A percentile compares a stretch with the other conserved stretches of the same genome.
Conservation (phyloP, 2,797 vertebrate species). For the Columba guinea region DNA sequence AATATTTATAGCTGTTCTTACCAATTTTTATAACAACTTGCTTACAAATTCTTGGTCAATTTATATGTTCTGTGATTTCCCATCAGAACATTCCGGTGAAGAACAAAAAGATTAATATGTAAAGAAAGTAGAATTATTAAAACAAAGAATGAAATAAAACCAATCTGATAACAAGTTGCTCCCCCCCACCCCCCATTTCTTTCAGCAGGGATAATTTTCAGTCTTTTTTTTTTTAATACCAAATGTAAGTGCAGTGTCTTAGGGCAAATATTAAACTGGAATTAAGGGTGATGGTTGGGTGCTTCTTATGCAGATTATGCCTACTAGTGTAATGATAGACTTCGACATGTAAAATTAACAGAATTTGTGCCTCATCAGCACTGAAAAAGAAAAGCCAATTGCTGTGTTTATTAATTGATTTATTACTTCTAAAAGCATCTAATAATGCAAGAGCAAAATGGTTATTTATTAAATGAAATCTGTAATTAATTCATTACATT, state of each 20-base stretch:
- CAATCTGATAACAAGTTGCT: neutral
- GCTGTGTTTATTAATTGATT: slow-evolving; percentile 21
- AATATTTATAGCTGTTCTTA: neutral
- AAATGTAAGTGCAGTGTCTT: neutral
- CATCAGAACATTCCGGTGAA: neutral
- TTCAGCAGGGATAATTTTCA: neutral
- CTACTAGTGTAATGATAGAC: slow-evolving; percentile 4
- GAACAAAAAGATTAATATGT: neutral
- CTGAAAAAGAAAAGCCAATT: neutral
- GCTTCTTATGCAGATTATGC: slow-evolving; percentile 15
- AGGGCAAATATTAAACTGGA: slow-evolving; percentile 6
- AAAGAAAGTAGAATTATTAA: neutral
- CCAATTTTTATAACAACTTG: neutral
- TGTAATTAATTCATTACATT: neutral
- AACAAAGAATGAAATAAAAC: neutral
- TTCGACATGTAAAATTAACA: slow-evolving; percentile 32
- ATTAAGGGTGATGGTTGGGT: slow-evolving; percentile 7
- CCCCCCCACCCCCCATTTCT: neutral
- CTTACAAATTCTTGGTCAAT: neutral
- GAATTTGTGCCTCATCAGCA: slow-evolving; percentile 6
- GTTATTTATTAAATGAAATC: neutral
- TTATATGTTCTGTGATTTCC: neutral
- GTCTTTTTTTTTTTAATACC: neutral
- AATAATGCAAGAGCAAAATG: neutral
- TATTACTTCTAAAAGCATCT: slow-evolving; percentile 36